A percentile compares a stretch with the other conserved stretches of the same genome.
Conservation (phyloP, 2,797 vertebrate genomes). For the Fundulus diaphanus region DNA sequence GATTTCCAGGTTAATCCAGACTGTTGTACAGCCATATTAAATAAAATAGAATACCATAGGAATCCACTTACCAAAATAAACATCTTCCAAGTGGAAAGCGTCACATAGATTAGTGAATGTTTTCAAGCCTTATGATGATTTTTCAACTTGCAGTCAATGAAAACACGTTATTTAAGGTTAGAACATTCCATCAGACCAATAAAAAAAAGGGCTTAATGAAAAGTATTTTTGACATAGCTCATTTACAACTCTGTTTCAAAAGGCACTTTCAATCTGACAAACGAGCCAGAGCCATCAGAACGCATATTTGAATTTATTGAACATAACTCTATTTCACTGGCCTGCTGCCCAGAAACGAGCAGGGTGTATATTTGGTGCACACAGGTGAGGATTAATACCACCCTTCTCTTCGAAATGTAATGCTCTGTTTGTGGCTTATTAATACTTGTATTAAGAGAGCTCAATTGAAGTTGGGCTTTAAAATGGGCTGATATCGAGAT, state of each 20-base stretch:
- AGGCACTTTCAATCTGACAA: not conserved
- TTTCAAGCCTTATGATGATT: not conserved
- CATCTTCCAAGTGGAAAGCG: not conserved
- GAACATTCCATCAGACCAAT: not conserved
- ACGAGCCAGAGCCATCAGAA: too few relatives aligned
- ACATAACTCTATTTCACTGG: not conserved
- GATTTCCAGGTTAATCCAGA: not conserved
- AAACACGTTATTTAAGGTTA: not conserved
- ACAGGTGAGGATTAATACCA: not conserved
- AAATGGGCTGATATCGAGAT: not conserved
- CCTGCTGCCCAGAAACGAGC: not conserved
- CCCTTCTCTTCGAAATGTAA: not conserved
- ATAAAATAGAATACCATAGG: not conserved
- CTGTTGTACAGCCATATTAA: not conserved
- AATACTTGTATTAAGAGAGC: not conserved
- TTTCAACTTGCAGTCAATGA: not conserved
- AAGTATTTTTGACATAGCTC: not conserved
- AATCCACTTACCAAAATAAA: too few relatives aligned
- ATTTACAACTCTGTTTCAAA: not conserved
- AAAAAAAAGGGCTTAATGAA: not conserved
- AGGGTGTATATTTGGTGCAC: not conserved
- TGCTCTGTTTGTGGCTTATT: not conserved
- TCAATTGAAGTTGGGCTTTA: not conserved
- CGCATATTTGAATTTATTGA: not conserved
- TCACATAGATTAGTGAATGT: not conserved